Percentiles rank a stretch among this genome's conserved stretches.
Conservation (phyloP, 2,888 invertebrate genomes). For the Callimorpha dominula region DNA sequence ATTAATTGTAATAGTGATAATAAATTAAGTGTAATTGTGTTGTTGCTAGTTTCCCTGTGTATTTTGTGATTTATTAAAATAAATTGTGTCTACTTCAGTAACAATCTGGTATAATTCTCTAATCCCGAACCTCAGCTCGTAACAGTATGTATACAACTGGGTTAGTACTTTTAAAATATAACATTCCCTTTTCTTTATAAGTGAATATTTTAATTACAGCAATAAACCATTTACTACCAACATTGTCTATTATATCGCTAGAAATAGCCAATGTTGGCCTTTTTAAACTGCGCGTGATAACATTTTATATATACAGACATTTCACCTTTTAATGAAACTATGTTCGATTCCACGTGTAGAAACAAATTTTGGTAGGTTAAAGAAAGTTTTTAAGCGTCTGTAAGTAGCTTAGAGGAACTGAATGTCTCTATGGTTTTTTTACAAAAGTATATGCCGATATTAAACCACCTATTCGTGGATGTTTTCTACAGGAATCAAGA, state of each 20-base stretch:
- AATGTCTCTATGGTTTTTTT: constrained; percentile 18
- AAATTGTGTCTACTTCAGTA: too few species aligned
- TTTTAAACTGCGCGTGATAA: not conserved
- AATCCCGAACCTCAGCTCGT: too few species aligned
- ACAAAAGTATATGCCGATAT: constrained; percentile 29
- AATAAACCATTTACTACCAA: not conserved
- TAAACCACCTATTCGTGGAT: not conserved
- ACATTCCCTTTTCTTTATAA: not conserved
- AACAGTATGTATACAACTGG: too few species aligned
- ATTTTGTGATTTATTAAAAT: too few species aligned
- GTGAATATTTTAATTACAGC: not conserved
- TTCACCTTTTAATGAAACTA: not conserved
- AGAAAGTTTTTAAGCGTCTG: constrained; percentile 3
- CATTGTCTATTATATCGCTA: not conserved
- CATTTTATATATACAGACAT: not conserved
- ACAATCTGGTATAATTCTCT: too few species aligned
- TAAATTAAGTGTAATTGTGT: too few species aligned
- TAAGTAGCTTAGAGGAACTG: constrained; percentile 18
- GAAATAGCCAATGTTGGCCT: not conserved
- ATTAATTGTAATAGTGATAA: too few species aligned
- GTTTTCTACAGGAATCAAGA: not conserved
- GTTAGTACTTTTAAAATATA: not conserved
- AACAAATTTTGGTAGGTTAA: too few species aligned
- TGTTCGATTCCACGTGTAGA: not conserved
- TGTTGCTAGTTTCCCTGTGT: too few species aligned